Conservation (phyloP, 2,888 invertebrate genomes). For the Tubulanus polymorphus region DNA sequence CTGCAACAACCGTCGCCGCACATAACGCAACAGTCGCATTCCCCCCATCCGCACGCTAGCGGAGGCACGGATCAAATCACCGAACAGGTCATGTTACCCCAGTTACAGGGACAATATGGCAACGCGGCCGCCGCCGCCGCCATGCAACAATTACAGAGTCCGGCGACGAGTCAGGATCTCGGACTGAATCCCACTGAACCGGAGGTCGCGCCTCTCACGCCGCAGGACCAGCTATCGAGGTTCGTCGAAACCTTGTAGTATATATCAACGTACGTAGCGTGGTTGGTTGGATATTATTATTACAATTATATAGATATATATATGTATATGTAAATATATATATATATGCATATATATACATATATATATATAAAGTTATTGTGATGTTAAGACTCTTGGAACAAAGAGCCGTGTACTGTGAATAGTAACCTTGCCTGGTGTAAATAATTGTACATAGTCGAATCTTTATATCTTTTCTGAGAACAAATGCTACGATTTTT, state of each 20-base stretch:
- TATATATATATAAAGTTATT: constrained; percentile 6
- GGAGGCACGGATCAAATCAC: constrained; percentile 57
- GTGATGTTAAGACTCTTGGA: not conserved
- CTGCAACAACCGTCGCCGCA: constrained; percentile 50
- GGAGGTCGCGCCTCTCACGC: constrained; percentile 65
- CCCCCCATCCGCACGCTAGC: constrained; percentile 47
- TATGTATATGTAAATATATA: constrained; percentile 7
- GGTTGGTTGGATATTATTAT: not conserved
- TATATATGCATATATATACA: constrained; percentile 10
- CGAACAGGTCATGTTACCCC: constrained; percentile 54
- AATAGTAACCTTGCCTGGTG: too few relatives aligned
- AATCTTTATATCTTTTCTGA: too few relatives aligned
- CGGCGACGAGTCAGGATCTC: constrained; percentile 30
- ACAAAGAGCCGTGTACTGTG: not conserved
- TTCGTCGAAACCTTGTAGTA: constrained; percentile 70
- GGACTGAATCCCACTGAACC: constrained; percentile 40
- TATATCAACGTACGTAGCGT: constrained; percentile 3
- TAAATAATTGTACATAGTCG: too few relatives aligned
- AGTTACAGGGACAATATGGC: constrained; percentile 25
- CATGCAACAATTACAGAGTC: constrained; percentile 42
- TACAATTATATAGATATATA: constrained; percentile 1
- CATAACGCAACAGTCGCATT: constrained; percentile 46
- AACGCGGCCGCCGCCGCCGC: too few relatives aligned
- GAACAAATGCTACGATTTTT: too few relatives aligned
- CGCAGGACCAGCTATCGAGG: constrained; percentile 91